Conservation (phyloP, 2,113 vertebrate genomes). For the Nipponia nippon region DNA sequence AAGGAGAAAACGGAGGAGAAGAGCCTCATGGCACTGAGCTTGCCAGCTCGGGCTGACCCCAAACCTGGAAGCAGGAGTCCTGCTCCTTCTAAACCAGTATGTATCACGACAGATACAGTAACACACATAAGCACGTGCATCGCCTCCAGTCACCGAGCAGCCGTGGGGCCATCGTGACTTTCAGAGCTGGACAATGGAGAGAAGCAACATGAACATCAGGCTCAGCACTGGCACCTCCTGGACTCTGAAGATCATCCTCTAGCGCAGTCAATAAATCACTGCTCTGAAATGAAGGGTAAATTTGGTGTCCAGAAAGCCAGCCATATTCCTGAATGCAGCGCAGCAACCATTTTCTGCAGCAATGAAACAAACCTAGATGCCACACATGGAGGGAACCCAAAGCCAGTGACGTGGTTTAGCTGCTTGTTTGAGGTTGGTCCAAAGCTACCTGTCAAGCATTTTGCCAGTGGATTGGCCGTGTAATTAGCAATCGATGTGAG, state of each 20-base stretch:
- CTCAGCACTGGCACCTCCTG: not conserved
- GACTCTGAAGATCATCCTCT: not conserved
- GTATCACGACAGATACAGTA: accelerated
- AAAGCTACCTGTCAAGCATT: not conserved
- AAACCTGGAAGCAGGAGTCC: not conserved
- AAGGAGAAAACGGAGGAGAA: not conserved
- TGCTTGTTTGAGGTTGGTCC: not conserved
- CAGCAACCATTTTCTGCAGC: not conserved
- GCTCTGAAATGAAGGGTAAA: not conserved
- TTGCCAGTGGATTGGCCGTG: not conserved
- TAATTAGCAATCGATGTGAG: not conserved
- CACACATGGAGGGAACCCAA: not conserved
- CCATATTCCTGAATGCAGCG: accelerated
- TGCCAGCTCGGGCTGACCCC: not conserved
- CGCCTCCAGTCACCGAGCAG: accelerated
- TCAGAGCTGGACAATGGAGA: not conserved
- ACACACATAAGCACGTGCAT: accelerated
- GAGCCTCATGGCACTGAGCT: not conserved
- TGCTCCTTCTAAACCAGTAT: not conserved
- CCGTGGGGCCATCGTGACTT: accelerated
- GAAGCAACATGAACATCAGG: not conserved
- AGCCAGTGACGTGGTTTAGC: accelerated
- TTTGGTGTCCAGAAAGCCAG: not conserved
- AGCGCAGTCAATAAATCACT: not conserved
- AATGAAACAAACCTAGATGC: accelerated